Evolutionary conservation across 2,888 invertebrate species (phyloP), one percentile per base, ranked within the genome.

Genomic region (Rapana venosa): DNA sequence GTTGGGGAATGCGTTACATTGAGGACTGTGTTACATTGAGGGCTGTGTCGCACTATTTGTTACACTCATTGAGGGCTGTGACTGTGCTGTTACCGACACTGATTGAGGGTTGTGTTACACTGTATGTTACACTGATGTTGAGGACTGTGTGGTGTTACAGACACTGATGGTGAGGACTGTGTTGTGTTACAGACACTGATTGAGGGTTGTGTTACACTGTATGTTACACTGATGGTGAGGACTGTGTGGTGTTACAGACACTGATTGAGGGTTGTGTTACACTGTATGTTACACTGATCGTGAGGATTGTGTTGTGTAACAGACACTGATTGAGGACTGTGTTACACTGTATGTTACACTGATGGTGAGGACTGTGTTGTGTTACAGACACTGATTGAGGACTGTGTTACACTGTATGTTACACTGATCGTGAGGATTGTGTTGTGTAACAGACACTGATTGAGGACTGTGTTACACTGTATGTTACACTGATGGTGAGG

Each of bases 1-100:
- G 95, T 96, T n/a, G 93, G 94, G 87, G 92, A 94, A 36, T 96
- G 96, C 92, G n/a, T n/a, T n/a, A n/a, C n/a, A n/a, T n/a, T n/a
- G n/a, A n/a, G n/a, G n/a, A n/a, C n/a, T n/a, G n/a, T n/a, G n/a
- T n/a, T n/a, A n/a, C n/a, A n/a, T n/a, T 47, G 4, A 47, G 47
- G 47, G 8, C 47, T 47, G 47, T 47, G 47, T 8, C 8, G 8
- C 47, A 47, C 15, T 81, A 13, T 83, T 8, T 35, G 20, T n/a
- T 47, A 47, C 47, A 47, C 47, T 47, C 4, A 47, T 83, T 83
- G 8, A 47, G 47, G 47, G 8, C 47, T 84, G 47, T n/a, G n/a
- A n/a, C n/a, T 84, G 47, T 4, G 47, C 0, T 35, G 20, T 30
- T 94, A 0, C 93, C 89, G 95, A 92, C 92, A 56, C 90, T 96